These are phyloP conservation scores for Tethea ocularis DNA, from an alignment of 2,888 invertebrate species.

Conservation along the genomic window DNA sequence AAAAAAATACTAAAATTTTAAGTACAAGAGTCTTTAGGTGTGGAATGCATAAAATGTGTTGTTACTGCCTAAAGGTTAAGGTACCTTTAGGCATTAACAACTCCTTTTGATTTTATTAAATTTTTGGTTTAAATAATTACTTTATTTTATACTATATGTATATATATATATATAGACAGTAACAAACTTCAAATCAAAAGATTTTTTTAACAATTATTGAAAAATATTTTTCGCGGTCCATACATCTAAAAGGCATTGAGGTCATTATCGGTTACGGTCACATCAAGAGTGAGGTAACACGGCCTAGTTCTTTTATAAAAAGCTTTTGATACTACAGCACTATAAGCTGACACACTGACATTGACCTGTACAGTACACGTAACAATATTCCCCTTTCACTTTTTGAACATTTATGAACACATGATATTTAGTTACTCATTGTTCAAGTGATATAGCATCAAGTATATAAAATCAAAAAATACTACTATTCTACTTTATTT, in stretches of 20 bases:
- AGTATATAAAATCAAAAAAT: neutral
- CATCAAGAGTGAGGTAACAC: neutral
- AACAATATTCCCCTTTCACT: neutral
- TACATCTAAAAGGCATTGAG: neutral
- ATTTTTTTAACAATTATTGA: no score
- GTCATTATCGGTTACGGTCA: neutral
- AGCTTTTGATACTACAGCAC: neutral
- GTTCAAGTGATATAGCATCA: neutral
- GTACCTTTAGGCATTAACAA: no score
- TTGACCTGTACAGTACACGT: neutral
- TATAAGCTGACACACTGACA: neutral
- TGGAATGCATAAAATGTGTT: no score
- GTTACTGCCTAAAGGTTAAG: no score
- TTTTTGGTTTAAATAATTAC: no score
- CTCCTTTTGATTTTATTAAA: no score
- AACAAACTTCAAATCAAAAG: no score
- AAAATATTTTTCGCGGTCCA: no score
- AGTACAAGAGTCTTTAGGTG: no score
- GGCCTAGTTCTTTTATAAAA: neutral
- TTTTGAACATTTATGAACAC: neutral
- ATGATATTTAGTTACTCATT: neutral
- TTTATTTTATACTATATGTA: no score
- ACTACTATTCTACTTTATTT: neutral
- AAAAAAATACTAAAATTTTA: no score
- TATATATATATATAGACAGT: no score